A percentile compares a stretch with the other conserved stretches of the same genome.
Evolutionary conservation across 2,888 invertebrate species (phyloP).

Genomic region (Andrena chrysosceles): DNA sequence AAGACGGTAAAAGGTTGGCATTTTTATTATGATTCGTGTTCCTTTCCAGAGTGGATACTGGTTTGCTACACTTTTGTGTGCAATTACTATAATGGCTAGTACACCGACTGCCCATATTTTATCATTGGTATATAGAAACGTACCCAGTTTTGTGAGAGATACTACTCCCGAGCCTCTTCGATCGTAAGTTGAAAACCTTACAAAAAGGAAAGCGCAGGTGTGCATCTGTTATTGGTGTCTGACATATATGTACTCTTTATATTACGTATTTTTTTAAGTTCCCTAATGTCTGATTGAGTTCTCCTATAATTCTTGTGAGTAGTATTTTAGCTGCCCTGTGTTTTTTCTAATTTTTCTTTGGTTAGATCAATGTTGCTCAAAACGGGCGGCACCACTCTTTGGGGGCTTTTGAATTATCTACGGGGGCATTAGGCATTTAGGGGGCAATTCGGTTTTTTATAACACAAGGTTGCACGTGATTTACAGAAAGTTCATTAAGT

Average conservation of each 20-base stretch:
- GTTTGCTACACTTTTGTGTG: constrained; percentile 88
- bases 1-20: not conserved
- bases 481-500: too few relatives aligned
- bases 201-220: not conserved
- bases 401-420: too few relatives aligned
- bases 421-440: too few relatives aligned
- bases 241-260: not conserved
- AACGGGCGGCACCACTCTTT: too few relatives aligned
- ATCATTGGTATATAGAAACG: constrained; percentile 85
- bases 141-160: constrained; percentile 62
- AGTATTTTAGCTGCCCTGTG: too few relatives aligned
- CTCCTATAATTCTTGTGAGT: too few relatives aligned
- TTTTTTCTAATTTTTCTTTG: too few relatives aligned
- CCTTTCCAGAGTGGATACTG: constrained; percentile 89
- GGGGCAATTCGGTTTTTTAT: too few relatives aligned
- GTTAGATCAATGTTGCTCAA: too few relatives aligned
- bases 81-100: constrained; percentile 87
- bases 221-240: not conserved
- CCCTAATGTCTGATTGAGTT: too few relatives aligned
- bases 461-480: too few relatives aligned
- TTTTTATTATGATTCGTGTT: constrained; percentile 30
- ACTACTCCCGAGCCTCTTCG: constrained; percentile 73
- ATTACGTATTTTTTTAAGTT: too few relatives aligned
- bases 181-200: constrained; percentile 73
- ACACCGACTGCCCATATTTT: constrained; percentile 88